Evolutionary conservation across 2,113 vertebrate species (phyloP).

Genomic region (Paracanthobrama guichenoti): DNA sequence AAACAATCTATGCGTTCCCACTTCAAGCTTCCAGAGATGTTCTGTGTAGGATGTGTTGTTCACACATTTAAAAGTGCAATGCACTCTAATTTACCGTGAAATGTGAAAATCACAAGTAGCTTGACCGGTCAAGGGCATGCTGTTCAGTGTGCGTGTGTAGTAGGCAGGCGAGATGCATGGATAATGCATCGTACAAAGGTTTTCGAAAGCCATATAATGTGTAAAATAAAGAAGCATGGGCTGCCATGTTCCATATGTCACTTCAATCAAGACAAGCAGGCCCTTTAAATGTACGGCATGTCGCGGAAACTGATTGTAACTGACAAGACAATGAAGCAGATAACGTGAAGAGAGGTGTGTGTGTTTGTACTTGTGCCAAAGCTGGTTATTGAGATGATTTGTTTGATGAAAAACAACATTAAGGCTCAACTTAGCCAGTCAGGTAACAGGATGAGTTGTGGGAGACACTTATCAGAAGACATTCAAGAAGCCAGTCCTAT

Average conservation of each 20-base stretch:
- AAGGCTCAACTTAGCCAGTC: conserved; percentile 11
- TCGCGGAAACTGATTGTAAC: conserved; percentile 11
- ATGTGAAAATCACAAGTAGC: conserved; percentile 34
- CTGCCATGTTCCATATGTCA: conserved; percentile 7
- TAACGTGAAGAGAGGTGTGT: background rate
- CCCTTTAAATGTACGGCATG: background rate
- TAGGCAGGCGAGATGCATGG: background rate
- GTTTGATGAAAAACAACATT: conserved; percentile 17
- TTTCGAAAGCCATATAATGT: conserved; percentile 1
- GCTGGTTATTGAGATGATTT: conserved; percentile 10
- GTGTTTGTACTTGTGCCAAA: conserved; percentile 10
- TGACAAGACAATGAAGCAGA: conserved; percentile 43
- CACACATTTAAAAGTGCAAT: conserved; percentile 30
- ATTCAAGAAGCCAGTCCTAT: background rate
- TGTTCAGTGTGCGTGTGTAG: background rate
- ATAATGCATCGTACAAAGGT: background rate
- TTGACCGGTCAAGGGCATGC: background rate
- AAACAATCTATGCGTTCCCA: background rate
- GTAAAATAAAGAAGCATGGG: background rate
- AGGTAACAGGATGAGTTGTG: background rate
- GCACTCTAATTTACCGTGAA: conserved; percentile 17
- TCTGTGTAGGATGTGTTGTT: conserved; percentile 15
- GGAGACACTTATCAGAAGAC: background rate
- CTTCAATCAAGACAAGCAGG: conserved; percentile 22
- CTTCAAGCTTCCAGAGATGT: conserved; percentile 23